phyloP scores from a whole-genome alignment of 2,888 invertebrate species.

The Drosophila rubida region DNA sequence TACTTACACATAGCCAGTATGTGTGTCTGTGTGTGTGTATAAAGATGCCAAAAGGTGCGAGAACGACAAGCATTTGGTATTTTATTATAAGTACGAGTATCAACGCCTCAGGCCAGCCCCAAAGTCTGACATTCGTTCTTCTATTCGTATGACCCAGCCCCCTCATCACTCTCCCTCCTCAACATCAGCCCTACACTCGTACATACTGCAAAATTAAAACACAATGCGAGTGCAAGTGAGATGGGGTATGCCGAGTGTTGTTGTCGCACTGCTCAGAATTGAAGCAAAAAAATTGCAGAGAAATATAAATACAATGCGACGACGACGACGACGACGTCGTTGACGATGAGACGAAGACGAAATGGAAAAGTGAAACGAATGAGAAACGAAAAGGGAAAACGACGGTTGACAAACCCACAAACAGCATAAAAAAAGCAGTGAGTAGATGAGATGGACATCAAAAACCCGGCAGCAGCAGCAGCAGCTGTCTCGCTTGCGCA shows the following conservation, averaged over 20 bases:
- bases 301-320: slow-evolving; percentile 69
- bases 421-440: slow-evolving; percentile 43
- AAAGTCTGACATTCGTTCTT: slow-evolving; percentile 55
- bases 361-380: slow-evolving; percentile 67
- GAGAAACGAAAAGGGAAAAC: slow-evolving; percentile 67
- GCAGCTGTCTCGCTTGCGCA: slow-evolving; percentile 57
- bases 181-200: slow-evolving; percentile 7
- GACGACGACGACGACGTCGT: slow-evolving; percentile 17
- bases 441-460: slow-evolving; percentile 53
- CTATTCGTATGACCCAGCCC: slow-evolving; percentile 3
- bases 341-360: slow-evolving; percentile 39
- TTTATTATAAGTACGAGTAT: slow-evolving; percentile 71
- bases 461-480: slow-evolving; percentile 29
- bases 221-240: slow-evolving; percentile 29
- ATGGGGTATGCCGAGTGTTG: slow-evolving; percentile 17
- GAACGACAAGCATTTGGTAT: slow-evolving; percentile 71
- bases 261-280: slow-evolving; percentile 64
- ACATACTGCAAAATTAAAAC: slow-evolving; percentile 43
- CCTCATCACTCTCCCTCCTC: not conserved
- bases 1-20: slow-evolving; percentile 1
- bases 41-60: slow-evolving; percentile 75
- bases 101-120: slow-evolving; percentile 73
- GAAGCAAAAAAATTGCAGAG: slow-evolving; percentile 59
- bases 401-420: slow-evolving; percentile 77
- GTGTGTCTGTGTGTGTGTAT: slow-evolving; percentile 27